These are phyloP conservation scores for Solen grandis DNA, from an alignment of 1,140 invertebrate species.

Conservation along the genomic window DNA sequence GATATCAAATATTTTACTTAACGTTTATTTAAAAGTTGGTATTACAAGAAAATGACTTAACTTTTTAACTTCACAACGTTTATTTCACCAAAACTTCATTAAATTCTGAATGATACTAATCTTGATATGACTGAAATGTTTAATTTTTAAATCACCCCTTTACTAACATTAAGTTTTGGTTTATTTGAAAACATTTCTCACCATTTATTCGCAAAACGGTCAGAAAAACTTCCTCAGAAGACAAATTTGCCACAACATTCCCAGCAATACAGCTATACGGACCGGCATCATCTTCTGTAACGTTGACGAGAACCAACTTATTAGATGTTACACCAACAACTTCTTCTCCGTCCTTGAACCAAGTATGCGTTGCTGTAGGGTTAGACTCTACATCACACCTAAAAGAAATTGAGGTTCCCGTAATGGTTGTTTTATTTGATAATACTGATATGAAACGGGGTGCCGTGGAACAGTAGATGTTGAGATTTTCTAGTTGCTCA, in stretches of 20 bases:
- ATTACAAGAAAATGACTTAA: no score
- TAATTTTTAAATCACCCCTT: no score
- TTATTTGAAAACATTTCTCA: no score
- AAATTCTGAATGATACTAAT: no score
- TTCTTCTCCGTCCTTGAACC: conserved; percentile 17
- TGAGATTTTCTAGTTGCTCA: background rate
- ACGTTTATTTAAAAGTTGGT: no score
- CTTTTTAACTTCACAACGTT: no score
- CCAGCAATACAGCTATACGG: conserved; percentile 17
- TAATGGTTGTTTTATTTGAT: background rate
- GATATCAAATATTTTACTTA: no score
- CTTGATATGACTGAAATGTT: no score
- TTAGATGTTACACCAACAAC: background rate
- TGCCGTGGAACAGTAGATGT: conserved; percentile 23
- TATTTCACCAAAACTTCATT: no score
- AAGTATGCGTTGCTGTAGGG: conserved; percentile 8
- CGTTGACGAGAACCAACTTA: background rate
- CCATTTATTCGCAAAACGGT: no score
- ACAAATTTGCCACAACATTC: conserved; percentile 29
- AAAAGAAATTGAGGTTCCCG: background rate
- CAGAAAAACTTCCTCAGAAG: no score
- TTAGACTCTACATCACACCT: conserved; percentile 5
- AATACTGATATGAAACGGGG: background rate
- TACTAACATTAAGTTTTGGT: no score
- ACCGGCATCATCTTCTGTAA: background rate